phyloP scores from a whole-genome alignment of 2,113 vertebrate species.

The Coptodon bakossiorum region DNA sequence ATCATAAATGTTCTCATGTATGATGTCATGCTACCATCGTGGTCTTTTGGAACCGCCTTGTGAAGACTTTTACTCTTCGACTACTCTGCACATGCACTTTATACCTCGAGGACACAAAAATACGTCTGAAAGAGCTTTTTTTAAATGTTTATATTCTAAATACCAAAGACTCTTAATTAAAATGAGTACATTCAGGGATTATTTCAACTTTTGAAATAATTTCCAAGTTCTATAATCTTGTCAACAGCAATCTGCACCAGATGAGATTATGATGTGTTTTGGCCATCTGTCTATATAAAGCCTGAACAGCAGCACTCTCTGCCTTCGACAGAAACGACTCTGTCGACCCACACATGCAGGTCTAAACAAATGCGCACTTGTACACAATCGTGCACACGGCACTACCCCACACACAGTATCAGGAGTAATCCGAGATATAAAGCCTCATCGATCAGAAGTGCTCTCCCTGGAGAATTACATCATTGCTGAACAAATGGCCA shows the following conservation, averaged over 20 bases:
- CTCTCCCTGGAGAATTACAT: slow-evolving; percentile 51
- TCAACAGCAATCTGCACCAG: not conserved
- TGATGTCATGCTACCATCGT: not conserved
- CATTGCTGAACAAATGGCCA: slow-evolving; percentile 40
- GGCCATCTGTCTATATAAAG: slow-evolving; percentile 6
- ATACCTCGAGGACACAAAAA: not conserved
- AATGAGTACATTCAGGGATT: not conserved
- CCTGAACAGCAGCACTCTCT: not conserved
- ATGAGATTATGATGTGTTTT: not conserved
- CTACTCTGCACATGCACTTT: not conserved
- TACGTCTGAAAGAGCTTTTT: not conserved
- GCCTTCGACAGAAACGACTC: slow-evolving; percentile 4
- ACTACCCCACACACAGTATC: slow-evolving; percentile 9
- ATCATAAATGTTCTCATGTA: not conserved
- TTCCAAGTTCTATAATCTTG: not conserved
- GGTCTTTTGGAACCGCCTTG: not conserved
- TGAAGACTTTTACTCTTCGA: not conserved
- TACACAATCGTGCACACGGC: not conserved
- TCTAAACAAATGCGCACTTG: not conserved
- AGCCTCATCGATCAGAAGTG: slow-evolving; percentile 46
- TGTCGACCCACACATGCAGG: not conserved
- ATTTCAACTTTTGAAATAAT: not conserved
- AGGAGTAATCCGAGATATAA: slow-evolving; percentile 45
- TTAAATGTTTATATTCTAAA: not conserved
- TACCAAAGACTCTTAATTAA: not conserved